Base-by-base conservation (phyloP, 1,140 invertebrate species). In the Drosophila ohnishii region DNA sequence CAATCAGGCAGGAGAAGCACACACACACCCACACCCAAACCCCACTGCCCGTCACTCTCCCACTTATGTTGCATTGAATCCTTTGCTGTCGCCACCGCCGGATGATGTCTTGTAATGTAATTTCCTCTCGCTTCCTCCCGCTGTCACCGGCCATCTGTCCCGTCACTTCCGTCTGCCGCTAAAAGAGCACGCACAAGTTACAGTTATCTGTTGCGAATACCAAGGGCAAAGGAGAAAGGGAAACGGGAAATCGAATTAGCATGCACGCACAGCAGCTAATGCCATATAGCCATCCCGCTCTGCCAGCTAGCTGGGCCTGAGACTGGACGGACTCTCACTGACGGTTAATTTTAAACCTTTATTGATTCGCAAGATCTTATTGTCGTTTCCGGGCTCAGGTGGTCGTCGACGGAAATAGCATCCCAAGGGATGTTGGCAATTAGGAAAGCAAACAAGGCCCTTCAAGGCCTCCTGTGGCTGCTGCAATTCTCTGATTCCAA, bases 321-420 rank as follows among this genome's bases (percentile, higher is more conserved):
- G 45, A 47, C 45, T 22, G 3, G 45, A 6, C 44, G 3, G 45
- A 6, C 44, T 7, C 5, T 25, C 14, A 28, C n/a, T 35, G n/a
- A 66, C 63, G 64, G 65, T 71, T 71, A 71, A 70, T 58, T 71
- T 71, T 71, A 71, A 71, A 71, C 51, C 44, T 47, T 71, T 71
- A 71, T 71, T 71, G 67, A 71, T 71, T 71, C 42, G 19, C 56
- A 45, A 58, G 65, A 70, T 65, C 61, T 42, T 40, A 40, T 65
- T 51, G 19, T 25, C 45, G 25, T 58, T 58, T 58, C 56, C 56
- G 22, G 42, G 35, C 51, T 69, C 40, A 69, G 50, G 42, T 58
- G 51, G 51, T 35, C 13, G 34, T 30, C 2, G 14, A 69, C 62
- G 16, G 22, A 65, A 65, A 69, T 67, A 67, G 65, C 37, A 51